Percentiles rank a stretch among this genome's conserved stretches.
Evolutionary conservation across 2,797 vertebrate genomes (phyloP).

Genomic region (Sebastes cheni): DNA sequence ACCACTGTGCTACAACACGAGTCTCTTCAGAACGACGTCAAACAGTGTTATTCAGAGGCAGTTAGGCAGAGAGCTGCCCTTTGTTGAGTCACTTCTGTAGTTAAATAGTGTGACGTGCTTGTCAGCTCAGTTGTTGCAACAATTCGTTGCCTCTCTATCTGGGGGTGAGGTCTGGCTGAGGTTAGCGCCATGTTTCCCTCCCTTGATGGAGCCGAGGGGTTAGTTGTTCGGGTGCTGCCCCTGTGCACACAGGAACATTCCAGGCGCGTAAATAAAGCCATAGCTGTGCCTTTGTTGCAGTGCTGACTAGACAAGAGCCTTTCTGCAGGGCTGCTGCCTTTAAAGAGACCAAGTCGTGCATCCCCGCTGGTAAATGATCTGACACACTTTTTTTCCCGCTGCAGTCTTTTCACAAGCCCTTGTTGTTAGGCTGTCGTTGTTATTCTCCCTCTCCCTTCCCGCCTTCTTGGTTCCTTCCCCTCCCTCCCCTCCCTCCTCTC

Average conservation of each 20-base stretch:
- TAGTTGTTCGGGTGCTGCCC: slow-evolving; percentile 59
- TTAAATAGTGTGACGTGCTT: slow-evolving; percentile 66
- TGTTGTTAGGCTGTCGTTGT: slow-evolving; percentile 70
- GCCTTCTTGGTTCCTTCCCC: slow-evolving; percentile 37
- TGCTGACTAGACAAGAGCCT: slow-evolving; percentile 80
- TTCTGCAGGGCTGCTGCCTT: slow-evolving; percentile 77
- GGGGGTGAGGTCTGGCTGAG: slow-evolving; percentile 52
- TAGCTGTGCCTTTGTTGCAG: slow-evolving; percentile 77
- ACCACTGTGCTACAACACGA: slow-evolving; percentile 6
- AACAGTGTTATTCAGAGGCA: slow-evolving; percentile 63
- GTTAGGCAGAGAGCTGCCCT: slow-evolving; percentile 60
- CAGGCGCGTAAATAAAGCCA: slow-evolving; percentile 72
- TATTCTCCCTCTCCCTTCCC: slow-evolving; percentile 56
- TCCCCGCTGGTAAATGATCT: slow-evolving; percentile 80
- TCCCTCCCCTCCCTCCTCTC: not conserved
- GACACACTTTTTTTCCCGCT: slow-evolving; percentile 76
- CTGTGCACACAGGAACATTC: slow-evolving; percentile 73
- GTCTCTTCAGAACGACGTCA: slow-evolving; percentile 52
- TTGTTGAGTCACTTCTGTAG: slow-evolving; percentile 62
- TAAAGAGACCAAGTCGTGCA: slow-evolving; percentile 72
- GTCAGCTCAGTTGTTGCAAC: slow-evolving; percentile 57
- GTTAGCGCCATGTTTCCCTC: slow-evolving; percentile 51
- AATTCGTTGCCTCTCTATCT: slow-evolving; percentile 55
- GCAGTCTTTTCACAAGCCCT: slow-evolving; percentile 75
- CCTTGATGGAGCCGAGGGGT: slow-evolving; percentile 53